Evolutionary conservation across 2,113 vertebrate genomes (phyloP).

Genomic region (Hippocampus comes): DNA sequence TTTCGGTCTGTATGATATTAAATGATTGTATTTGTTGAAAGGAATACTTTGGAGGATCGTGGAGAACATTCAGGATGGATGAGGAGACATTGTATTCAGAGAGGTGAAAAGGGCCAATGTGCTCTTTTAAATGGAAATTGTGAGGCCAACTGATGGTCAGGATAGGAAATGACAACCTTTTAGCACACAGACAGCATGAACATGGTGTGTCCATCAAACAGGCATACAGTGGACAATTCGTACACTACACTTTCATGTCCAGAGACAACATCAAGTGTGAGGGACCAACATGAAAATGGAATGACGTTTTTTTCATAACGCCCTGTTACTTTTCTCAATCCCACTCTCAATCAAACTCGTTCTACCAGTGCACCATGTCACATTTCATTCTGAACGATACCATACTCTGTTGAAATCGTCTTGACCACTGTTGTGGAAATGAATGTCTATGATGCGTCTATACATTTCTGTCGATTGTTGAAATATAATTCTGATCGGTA

Average conservation of each 20-base stretch:
- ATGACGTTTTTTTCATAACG: conserved; percentile 30
- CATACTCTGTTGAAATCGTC: too few species aligned
- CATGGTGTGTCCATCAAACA: conserved; percentile 37
- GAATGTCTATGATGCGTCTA: too few species aligned
- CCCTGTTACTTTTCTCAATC: conserved; percentile 20
- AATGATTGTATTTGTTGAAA: not conserved
- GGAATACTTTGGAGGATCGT: too few species aligned
- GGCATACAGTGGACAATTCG: not conserved
- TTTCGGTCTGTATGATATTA: not conserved
- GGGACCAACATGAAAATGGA: conserved; percentile 39
- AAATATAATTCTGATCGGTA: too few species aligned
- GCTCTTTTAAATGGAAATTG: conserved; percentile 54
- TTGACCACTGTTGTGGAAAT: too few species aligned
- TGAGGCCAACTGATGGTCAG: conserved; percentile 42
- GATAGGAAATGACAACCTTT: conserved; percentile 49
- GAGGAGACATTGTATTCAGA: not conserved
- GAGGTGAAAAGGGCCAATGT: conserved; percentile 23
- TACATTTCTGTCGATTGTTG: too few species aligned
- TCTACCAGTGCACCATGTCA: not conserved
- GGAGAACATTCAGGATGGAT: not conserved
- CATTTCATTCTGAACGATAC: too few species aligned
- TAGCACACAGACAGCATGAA: conserved; percentile 19
- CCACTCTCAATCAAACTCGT: not conserved
- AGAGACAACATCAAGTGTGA: conserved; percentile 23
- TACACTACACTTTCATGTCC: conserved; percentile 2